phyloP scores from a whole-genome alignment of 92 coral and sea anemone species.

The Heteractis magnifica region DNA sequence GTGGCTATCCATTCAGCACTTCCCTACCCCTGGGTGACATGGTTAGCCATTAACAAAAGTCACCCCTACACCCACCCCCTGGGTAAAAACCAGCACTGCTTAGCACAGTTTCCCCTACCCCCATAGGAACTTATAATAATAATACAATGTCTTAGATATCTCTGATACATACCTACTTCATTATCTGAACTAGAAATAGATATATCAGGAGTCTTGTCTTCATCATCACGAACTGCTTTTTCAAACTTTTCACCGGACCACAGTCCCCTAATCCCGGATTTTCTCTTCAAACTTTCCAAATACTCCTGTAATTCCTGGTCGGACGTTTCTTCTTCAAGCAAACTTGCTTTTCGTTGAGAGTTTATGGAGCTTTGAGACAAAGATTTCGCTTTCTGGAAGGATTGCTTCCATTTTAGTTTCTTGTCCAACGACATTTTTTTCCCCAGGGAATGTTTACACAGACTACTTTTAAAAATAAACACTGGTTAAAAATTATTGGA shows the following conservation, averaged over 20 bases:
- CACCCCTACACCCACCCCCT: not conserved
- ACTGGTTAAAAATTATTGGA: not conserved
- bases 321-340: slow-evolving; percentile 73
- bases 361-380: slow-evolving; percentile 57
- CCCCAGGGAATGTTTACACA: not conserved
- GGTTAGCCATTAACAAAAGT: too few species aligned
- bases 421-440: not conserved
- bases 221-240: slow-evolving; percentile 69
- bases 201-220: slow-evolving; percentile 92
- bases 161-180: slow-evolving; percentile 38
- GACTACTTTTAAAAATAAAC: not conserved
- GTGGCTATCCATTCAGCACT: too few species aligned
- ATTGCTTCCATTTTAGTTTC: slow-evolving; percentile 63
- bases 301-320: slow-evolving; percentile 82
- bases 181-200: slow-evolving; percentile 81
- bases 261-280: slow-evolving; percentile 78
- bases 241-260: slow-evolving; percentile 86
- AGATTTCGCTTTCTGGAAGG: slow-evolving; percentile 76
- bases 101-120: not conserved
- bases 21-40: too few species aligned
- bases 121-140: not conserved
- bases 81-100: not conserved
- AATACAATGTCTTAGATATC: not conserved
- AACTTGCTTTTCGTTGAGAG: slow-evolving; percentile 52
- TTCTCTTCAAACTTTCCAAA: slow-evolving; percentile 73